A percentile compares a stretch with the other conserved stretches of the same genome.
Conservation (phyloP, 2,797 vertebrate genomes). For the Serranus cabrilla region DNA sequence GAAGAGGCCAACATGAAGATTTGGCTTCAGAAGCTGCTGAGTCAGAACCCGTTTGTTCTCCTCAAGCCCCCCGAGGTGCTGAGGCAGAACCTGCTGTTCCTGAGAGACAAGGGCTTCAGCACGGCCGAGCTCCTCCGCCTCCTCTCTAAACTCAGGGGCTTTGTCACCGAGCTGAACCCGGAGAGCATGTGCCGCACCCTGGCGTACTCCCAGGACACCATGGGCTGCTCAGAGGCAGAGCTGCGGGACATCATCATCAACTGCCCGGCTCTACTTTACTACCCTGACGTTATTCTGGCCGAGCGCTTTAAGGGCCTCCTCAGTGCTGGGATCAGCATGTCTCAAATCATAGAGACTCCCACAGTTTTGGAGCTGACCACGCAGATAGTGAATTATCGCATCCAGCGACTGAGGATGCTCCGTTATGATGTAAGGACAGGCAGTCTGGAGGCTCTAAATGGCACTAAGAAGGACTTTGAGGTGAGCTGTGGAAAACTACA, state of each 20-base stretch:
- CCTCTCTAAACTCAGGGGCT: slow-evolving; percentile 92
- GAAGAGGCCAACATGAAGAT: slow-evolving; percentile 89
- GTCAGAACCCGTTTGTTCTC: slow-evolving; percentile 94
- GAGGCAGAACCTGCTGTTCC: slow-evolving; percentile 88
- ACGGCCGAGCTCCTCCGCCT: slow-evolving; percentile 89
- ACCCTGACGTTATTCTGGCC: slow-evolving; percentile 86
- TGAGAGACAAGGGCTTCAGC: slow-evolving; percentile 88
- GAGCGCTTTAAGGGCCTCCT: slow-evolving; percentile 89
- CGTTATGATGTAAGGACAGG: slow-evolving; percentile 87
- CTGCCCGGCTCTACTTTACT: slow-evolving; percentile 93
- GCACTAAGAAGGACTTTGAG: slow-evolving; percentile 97
- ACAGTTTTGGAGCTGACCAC: slow-evolving; percentile 92
- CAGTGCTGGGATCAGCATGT: slow-evolving; percentile 87
- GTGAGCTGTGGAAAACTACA: slow-evolving; percentile 87
- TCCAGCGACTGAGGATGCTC: slow-evolving; percentile 86
- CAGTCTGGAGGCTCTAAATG: slow-evolving; percentile 87
- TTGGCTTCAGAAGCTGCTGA: slow-evolving; percentile 95
- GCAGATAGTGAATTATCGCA: slow-evolving; percentile 91
- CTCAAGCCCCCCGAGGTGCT: slow-evolving; percentile 85
- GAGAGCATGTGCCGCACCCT: slow-evolving; percentile 86
- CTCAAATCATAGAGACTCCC: slow-evolving; percentile 89
- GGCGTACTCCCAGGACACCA: slow-evolving; percentile 85
- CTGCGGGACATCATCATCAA: slow-evolving; percentile 87
- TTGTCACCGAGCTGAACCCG: slow-evolving; percentile 91
- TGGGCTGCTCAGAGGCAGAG: slow-evolving; percentile 88